Evolutionary conservation across 2,797 vertebrate genomes (phyloP).

Genomic region (Oophaga sylvatica): DNA sequence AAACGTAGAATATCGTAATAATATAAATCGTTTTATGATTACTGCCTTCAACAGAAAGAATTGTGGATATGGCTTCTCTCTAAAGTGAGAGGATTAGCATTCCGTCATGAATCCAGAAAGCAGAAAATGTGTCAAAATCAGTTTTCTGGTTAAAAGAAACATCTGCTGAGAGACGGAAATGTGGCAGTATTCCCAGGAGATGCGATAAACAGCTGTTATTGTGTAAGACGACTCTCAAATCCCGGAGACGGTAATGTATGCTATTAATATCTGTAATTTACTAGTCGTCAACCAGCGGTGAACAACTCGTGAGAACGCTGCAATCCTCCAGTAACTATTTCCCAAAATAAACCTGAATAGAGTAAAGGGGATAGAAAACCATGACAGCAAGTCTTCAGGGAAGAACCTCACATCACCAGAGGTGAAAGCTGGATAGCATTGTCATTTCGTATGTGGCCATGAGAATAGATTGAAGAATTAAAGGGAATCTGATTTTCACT

Average conservation of each 20-base stretch:
- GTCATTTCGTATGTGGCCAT: not conserved
- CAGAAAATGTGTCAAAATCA: not conserved
- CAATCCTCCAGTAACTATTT: too few relatives aligned
- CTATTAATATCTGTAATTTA: not conserved
- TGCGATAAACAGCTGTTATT: not conserved
- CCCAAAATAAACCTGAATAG: not conserved
- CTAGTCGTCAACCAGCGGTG: not conserved
- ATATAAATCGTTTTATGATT: not conserved
- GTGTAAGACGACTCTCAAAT: not conserved
- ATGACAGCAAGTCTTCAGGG: not conserved
- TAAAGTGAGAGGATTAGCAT: not conserved
- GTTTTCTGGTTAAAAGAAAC: slow-evolving; percentile 24
- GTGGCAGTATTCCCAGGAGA: slow-evolving; percentile 2
- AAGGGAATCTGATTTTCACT: too few relatives aligned
- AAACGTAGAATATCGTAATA: not conserved
- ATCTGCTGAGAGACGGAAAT: slow-evolving; percentile 5
- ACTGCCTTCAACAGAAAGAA: not conserved
- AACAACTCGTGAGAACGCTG: too few relatives aligned
- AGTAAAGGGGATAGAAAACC: not conserved
- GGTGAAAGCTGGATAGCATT: not conserved
- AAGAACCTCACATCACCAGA: not conserved
- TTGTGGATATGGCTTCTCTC: not conserved
- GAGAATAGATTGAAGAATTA: not conserved
- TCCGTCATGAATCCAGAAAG: not conserved
- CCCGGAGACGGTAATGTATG: not conserved